phyloP scores from a whole-genome alignment of 2,888 invertebrate genomes.

The Halictus quadricinctus region DNA sequence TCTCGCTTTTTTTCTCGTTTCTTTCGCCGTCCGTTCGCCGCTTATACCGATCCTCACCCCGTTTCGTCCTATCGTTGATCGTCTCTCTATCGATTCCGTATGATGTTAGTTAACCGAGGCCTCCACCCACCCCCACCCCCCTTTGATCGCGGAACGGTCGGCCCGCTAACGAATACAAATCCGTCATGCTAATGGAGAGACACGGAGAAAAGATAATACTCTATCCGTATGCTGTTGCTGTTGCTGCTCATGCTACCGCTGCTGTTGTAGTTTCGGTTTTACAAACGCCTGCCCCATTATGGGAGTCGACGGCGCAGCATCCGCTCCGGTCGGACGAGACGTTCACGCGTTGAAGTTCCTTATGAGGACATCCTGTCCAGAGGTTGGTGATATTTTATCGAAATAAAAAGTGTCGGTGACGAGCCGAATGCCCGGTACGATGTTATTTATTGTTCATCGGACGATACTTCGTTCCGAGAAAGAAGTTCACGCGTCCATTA shows the following conservation, averaged over 20 bases:
- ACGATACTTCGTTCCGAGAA: not conserved
- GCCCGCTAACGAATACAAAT: not conserved
- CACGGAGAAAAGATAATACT: not conserved
- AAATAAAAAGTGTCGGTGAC: slow-evolving; percentile 5
- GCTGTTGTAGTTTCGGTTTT: not conserved
- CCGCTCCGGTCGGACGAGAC: not conserved
- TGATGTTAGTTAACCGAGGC: not conserved
- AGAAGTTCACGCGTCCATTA: not conserved
- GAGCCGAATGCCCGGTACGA: not conserved
- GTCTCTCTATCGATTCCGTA: not conserved
- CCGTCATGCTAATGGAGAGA: not conserved
- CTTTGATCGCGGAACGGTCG: not conserved
- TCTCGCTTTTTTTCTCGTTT: not conserved
- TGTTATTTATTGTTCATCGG: not conserved
- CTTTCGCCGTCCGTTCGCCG: not conserved
- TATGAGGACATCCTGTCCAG: slow-evolving; percentile 5
- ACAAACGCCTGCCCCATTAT: not conserved
- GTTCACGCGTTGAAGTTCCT: slow-evolving; percentile 9
- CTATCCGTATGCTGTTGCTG: not conserved
- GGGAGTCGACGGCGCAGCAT: slow-evolving; percentile 4
- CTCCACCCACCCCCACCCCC: not conserved
- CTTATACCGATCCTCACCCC: not conserved
- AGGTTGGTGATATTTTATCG: not conserved
- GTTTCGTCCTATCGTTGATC: not conserved
- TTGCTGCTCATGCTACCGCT: not conserved